These are phyloP conservation scores for Emydura subglobosa DNA, from an alignment of 2,113 vertebrate genomes.

Conservation along the genomic window DNA sequence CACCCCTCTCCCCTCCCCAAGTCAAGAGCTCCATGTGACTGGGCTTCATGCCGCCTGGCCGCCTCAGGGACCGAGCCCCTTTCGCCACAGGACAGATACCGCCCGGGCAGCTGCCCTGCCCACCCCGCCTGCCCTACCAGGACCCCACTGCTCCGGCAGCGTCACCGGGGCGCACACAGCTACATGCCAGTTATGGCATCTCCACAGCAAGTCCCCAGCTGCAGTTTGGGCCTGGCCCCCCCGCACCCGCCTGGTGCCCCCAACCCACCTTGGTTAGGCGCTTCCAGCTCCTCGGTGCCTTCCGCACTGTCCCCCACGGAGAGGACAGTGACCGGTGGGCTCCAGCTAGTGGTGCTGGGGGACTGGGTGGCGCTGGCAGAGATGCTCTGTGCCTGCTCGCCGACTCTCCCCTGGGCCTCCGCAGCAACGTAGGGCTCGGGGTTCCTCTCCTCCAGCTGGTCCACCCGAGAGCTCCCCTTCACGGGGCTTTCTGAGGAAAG, in stretches of 20 bases:
- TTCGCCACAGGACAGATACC: not conserved
- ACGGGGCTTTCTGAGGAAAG: conserved; percentile 77
- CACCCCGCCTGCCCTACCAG: not conserved
- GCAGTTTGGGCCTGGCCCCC: not conserved
- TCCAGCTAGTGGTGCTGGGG: conserved; percentile 29
- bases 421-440: conserved; percentile 33
- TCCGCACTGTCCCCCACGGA: not conserved
- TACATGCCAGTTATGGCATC: not conserved
- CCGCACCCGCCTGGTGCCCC: fast-evolving
- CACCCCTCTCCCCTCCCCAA: fast-evolving
- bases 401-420: conserved; percentile 21
- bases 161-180: not conserved
- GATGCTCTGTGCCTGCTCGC: not conserved
- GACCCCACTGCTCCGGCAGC: not conserved
- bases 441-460: conserved; percentile 72
- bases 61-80: not conserved
- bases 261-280: conserved; percentile 70
- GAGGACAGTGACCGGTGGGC: fast-evolving
- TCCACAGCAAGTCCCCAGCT: not conserved
- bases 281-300: not conserved
- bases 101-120: not conserved
- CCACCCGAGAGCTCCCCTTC: conserved; percentile 70
- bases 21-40: not conserved
- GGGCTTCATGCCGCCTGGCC: not conserved
- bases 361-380: not conserved